These are phyloP conservation scores for Meriones unguiculatus DNA, from an alignment of 2,113 vertebrate species.

Conservation along the genomic window DNA sequence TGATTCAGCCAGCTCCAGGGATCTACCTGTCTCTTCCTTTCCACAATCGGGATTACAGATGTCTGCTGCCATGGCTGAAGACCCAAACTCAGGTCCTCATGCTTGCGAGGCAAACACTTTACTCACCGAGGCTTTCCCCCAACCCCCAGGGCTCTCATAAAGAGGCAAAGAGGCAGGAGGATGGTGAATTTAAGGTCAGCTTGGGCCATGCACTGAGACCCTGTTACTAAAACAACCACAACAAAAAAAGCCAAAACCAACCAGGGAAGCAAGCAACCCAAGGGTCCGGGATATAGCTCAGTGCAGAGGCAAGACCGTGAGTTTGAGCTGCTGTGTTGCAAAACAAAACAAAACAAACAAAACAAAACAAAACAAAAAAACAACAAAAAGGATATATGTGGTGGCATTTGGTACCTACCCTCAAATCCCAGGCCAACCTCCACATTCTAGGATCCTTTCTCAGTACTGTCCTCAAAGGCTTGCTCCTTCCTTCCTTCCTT, in stretches of 20 bases:
- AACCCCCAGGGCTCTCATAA: too few species aligned
- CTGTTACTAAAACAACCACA: neutral
- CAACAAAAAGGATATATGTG: neutral
- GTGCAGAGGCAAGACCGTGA: neutral
- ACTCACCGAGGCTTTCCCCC: neutral
- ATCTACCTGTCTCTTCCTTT: neutral
- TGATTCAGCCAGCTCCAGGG: neutral
- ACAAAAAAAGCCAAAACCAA: neutral
- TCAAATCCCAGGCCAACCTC: neutral
- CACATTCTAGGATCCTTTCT: neutral
- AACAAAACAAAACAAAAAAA: too few species aligned
- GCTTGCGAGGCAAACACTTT: neutral
- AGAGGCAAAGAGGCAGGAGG: neutral
- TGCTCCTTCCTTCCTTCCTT: too few species aligned
- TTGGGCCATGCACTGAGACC: neutral
- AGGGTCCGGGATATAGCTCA: neutral
- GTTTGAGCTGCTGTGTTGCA: neutral
- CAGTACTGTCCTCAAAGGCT: neutral
- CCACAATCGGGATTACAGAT: neutral
- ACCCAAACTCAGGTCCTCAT: neutral
- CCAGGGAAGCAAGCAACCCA: neutral
- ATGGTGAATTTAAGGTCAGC: neutral
- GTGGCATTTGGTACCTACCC: neutral
- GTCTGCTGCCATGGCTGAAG: neutral
- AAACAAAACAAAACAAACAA: neutral